These are phyloP conservation scores for Spisula subtruncata DNA, from an alignment of 2,888 invertebrate genomes.

Conservation along the genomic window DNA sequence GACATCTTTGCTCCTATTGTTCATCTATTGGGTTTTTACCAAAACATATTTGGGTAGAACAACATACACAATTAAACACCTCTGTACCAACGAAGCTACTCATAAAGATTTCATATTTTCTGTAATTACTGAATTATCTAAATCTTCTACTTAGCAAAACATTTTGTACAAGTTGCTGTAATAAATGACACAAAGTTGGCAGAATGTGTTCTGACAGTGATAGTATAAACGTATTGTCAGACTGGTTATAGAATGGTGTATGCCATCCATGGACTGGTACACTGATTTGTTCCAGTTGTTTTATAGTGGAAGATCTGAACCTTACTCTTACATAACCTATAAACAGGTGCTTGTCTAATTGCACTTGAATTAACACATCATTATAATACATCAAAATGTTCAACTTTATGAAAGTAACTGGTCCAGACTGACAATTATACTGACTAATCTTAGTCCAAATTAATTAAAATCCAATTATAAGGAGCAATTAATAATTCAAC, in stretches of 20 bases:
- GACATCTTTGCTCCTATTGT: too few relatives aligned
- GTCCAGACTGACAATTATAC: not conserved
- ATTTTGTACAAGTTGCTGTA: not conserved
- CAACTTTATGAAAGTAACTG: not conserved
- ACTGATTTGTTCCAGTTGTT: not conserved
- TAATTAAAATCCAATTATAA: not conserved
- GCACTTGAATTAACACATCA: not conserved
- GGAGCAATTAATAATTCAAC: not conserved
- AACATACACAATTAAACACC: not conserved
- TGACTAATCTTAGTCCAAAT: not conserved
- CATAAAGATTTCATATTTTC: not conserved
- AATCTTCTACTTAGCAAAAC: not conserved
- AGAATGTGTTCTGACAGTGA: not conserved
- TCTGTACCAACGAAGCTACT: not conserved
- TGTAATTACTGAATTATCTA: constrained; percentile 10
- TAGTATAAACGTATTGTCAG: not conserved
- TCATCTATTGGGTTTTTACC: too few relatives aligned
- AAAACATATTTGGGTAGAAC: too few relatives aligned
- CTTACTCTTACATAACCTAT: not conserved
- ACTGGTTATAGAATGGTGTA: constrained; percentile 3
- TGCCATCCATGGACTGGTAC: constrained; percentile 14
- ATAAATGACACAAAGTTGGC: constrained; percentile 21
- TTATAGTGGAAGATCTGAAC: not conserved
- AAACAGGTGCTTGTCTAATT: not conserved
- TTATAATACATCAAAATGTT: not conserved